Conservation (phyloP, 2,113 vertebrate genomes). For the Passer montanus region DNA sequence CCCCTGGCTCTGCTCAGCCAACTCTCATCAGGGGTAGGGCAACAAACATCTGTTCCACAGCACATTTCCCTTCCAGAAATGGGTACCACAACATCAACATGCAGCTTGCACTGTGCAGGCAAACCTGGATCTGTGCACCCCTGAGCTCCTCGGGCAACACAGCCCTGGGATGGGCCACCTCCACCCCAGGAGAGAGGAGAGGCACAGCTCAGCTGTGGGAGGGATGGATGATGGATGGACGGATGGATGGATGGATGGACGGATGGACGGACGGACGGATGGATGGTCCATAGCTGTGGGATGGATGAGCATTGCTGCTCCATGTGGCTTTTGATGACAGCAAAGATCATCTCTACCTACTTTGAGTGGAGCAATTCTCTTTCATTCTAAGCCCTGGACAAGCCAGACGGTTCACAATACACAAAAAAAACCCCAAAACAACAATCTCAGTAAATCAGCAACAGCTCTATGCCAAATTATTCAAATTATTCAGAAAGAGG, state of each 20-base stretch:
- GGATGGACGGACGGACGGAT: too few relatives aligned
- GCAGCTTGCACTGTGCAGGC: not conserved
- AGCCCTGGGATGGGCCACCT: not conserved
- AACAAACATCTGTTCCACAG: not conserved
- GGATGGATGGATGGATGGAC: too few relatives aligned
- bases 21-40: not conserved
- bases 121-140: not conserved
- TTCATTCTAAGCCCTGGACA: not conserved
- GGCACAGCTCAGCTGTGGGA: not conserved
- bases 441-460: not conserved
- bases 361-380: not conserved
- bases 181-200: not conserved
- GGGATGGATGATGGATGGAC: too few relatives aligned
- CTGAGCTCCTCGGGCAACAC: not conserved
- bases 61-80: not conserved
- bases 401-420: not conserved
- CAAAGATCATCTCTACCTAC: not conserved
- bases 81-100: accelerated
- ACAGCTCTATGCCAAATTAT: not conserved
- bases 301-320: not conserved
- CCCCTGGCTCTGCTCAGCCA: not conserved
- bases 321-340: not conserved
- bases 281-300: too few relatives aligned
- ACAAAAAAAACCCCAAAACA: not conserved
- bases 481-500: constrained; percentile 27